Base-by-base conservation (phyloP, 2,888 invertebrate species). In the Argyresthia albistria region DNA sequence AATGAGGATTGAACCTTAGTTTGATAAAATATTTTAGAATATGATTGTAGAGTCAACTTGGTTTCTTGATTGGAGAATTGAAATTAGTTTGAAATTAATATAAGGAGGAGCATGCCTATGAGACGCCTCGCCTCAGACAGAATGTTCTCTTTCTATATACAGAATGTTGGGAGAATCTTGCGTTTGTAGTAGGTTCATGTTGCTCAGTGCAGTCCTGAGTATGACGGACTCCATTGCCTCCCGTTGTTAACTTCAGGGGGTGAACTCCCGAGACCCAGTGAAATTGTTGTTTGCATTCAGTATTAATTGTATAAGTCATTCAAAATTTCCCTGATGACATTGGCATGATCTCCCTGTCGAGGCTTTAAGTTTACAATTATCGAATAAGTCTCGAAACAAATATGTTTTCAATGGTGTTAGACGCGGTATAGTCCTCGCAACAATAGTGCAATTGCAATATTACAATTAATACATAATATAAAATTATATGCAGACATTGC, bases 391-490 rank as follows among this genome's bases (percentile, higher is more conserved):
- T 75, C 69, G 61, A 67, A 70, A 72, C 73, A 64, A 70, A 73
- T 71, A 6, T 47, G 16, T 52, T 37, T 73, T 73, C 67, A 73
- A 70, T 69, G 65, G 71, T 72, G 72, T 80, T 25, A 80, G 80
- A 72, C 73, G 78, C 80, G 79, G 79, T 79, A 76, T 84, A 84
- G 80, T 80, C 86, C 86, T 83, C 80, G 81, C 83, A 83, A 80
- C 78, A 81, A 82, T 82, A 86, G 86, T 86, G 86, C 86, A 87
- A 87, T 86, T 77, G 78, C 81, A 79, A 74, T 73, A 73, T 68
- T 12, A 43, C 35, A 45, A 77, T 73, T 72, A 72, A 60, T 66
- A 43, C 12, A 64, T 76, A 74, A 73, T 66, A 72, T 71, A 76
- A 81, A 83, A 81, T 81, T 82, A 81, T 80, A 80, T 78, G 82